Evolutionary conservation across 2,888 invertebrate species (phyloP).

Genomic region (Stenchaetothrips biformis): DNA sequence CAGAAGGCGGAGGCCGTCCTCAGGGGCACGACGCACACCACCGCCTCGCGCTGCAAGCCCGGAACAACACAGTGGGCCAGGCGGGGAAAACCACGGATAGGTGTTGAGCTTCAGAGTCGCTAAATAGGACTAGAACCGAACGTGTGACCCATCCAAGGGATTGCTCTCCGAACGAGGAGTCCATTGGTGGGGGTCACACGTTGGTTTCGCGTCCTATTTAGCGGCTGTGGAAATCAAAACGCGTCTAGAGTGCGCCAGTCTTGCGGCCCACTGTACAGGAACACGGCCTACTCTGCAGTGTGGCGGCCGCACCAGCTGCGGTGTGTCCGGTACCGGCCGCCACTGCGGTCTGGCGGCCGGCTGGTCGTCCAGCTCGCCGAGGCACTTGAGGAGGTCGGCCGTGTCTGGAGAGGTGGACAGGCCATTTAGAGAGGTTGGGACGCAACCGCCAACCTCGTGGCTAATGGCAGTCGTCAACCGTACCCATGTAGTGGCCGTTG

Average conservation of each 20-base stretch:
- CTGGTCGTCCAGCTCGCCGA: not conserved
- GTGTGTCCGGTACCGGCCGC: constrained; percentile 28
- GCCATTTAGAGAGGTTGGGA: not conserved
- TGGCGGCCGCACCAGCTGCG: constrained; percentile 15
- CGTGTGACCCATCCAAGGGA: no score
- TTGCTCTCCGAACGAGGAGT: no score
- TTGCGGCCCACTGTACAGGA: not conserved
- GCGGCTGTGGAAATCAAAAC: no score
- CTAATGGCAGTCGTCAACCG: not conserved
- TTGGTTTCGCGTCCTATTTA: no score
- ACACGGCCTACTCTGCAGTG: constrained; percentile 2
- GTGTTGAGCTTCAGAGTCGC: not conserved
- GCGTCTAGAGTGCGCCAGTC: no score
- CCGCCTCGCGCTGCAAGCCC: constrained; percentile 53
- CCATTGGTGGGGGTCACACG: no score
- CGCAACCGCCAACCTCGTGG: not conserved
- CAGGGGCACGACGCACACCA: constrained; percentile 55
- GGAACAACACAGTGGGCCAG: not conserved
- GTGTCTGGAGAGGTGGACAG: not conserved
- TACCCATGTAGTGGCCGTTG: not conserved
- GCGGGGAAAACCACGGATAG: not conserved
- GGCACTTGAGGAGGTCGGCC: not conserved
- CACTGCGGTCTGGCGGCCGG: not conserved
- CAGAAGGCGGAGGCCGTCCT: constrained; percentile 57
- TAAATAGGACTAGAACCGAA: no score